Evolutionary conservation across 2,113 vertebrate species (phyloP), one percentile per base, ranked within the genome.

Genomic region (Rhizomys pruinosus): DNA sequence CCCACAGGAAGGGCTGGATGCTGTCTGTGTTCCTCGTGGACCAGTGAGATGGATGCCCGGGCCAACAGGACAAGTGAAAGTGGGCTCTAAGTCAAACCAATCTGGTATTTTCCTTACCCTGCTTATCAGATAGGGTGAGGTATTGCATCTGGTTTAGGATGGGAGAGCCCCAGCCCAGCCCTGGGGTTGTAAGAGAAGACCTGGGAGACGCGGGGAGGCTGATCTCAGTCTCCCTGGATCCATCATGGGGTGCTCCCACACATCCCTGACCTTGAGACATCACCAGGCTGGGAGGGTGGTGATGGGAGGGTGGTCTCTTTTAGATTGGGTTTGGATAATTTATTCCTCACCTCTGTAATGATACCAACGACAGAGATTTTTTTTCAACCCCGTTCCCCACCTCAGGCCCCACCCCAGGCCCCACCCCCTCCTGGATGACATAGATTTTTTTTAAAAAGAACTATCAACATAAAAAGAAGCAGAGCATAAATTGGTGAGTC

Each of bases 381-480:
- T 76, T 80, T n/a, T 79, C n/a, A n/a, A n/a, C n/a, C n/a, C n/a
- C n/a, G n/a, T n/a, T n/a, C n/a, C n/a, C n/a, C n/a, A n/a, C n/a
- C n/a, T n/a, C n/a, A n/a, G n/a, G n/a, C n/a, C n/a, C n/a, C n/a
- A n/a, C n/a, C n/a, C n/a, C n/a, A n/a, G n/a, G n/a, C n/a, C n/a
- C n/a, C n/a, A n/a, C n/a, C n/a, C n/a, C n/a, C n/a, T n/a, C n/a
- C n/a, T n/a, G 89, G 32, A 90, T 7, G 1, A 74, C 34, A 39
- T 42, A 39, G 22, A 47, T 66, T 39, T 84, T 59, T 76, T 80
- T n/a, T 79, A 77, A 89, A 3, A 82, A 84, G 3, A 57, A 66
- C 66, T 16, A 27, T 76, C 20, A 72, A 25, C 52, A 42, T 89
- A 90, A 80, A 85, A 94, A 76, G 82, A 82, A 90, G 80, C 47